Percentiles rank a stretch among this genome's conserved stretches.
Conservation (phyloP, 37 sponge, comb jelly and placozoan genomes). For the Haliclona indistincta region DNA sequence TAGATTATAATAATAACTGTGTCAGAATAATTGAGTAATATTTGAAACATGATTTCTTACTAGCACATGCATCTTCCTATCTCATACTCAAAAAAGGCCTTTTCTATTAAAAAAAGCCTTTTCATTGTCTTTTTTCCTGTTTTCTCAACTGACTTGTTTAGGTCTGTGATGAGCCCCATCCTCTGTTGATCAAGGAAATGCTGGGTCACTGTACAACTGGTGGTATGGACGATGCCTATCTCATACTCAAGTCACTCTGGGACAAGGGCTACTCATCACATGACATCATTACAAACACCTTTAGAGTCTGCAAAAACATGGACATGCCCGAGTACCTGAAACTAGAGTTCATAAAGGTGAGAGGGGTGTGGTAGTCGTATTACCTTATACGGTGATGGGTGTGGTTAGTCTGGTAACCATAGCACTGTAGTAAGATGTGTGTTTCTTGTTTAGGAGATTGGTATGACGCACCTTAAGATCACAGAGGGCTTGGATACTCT, state of each 20-base stretch:
- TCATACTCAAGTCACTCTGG: conserved; percentile 88
- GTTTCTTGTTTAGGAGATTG: conserved; percentile 80
- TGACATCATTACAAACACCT: conserved; percentile 95
- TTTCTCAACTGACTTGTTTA: conserved; percentile 9
- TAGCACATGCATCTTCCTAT: background rate
- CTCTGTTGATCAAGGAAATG: conserved; percentile 96
- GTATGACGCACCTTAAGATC: conserved; percentile 90
- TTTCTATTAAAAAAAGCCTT: background rate
- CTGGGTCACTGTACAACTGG: conserved; percentile 68
- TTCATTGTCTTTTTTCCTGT: background rate
- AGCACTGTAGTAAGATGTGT: background rate
- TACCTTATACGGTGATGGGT: background rate
- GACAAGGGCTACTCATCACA: conserved; percentile 95
- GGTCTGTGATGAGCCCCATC: conserved; percentile 99
- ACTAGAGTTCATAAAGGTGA: conserved; percentile 91
- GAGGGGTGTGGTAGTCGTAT: background rate
- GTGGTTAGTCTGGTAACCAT: background rate
- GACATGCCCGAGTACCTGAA: conserved; percentile 96
- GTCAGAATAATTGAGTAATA: no score
- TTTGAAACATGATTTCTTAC: background rate
- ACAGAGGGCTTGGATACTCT: conserved; percentile 90
- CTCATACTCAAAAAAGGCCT: background rate
- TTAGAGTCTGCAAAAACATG: conserved; percentile 90
- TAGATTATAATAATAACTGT: no score
- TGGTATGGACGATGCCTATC: conserved; percentile 83